Percentiles rank a stretch among this genome's conserved stretches.
Conservation (phyloP, 2,797 vertebrate genomes). For the Poecilia picta region DNA sequence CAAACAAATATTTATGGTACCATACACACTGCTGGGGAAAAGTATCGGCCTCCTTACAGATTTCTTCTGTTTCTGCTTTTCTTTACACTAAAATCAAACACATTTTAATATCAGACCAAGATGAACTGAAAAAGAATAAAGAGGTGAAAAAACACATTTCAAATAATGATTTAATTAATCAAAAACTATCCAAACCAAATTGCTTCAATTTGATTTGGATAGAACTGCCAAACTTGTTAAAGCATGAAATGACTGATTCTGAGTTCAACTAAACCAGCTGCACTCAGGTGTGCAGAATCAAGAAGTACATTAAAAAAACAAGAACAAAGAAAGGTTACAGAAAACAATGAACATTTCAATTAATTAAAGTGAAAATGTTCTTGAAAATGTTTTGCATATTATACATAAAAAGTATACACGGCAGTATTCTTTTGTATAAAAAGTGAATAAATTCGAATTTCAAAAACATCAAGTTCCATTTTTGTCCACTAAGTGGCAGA, state of each 20-base stretch:
- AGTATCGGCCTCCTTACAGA: not conserved
- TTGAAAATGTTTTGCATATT: no score
- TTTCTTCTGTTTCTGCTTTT: not conserved
- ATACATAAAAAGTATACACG: no score
- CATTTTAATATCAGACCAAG: not conserved
- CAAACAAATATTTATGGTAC: no score
- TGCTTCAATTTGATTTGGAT: not conserved
- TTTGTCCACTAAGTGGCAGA: slow-evolving; percentile 11
- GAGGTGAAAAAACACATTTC: not conserved
- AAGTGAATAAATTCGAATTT: not conserved
- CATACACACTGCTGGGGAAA: no score
- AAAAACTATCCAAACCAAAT: not conserved
- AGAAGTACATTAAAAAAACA: not conserved
- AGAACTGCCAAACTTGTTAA: not conserved
- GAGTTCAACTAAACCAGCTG: not conserved
- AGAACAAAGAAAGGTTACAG: no score
- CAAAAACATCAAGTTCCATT: not conserved
- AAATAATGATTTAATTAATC: not conserved
- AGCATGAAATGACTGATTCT: not conserved
- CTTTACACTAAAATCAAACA: not conserved
- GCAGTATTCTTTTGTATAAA: no score
- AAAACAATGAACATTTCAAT: no score
- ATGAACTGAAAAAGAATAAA: not conserved
- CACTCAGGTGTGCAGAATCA: not conserved
- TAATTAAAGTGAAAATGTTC: no score